Evolutionary conservation across 2,888 invertebrate species (phyloP), one percentile per base, ranked within the genome.

Genomic region (Aricia artaxerxes): DNA sequence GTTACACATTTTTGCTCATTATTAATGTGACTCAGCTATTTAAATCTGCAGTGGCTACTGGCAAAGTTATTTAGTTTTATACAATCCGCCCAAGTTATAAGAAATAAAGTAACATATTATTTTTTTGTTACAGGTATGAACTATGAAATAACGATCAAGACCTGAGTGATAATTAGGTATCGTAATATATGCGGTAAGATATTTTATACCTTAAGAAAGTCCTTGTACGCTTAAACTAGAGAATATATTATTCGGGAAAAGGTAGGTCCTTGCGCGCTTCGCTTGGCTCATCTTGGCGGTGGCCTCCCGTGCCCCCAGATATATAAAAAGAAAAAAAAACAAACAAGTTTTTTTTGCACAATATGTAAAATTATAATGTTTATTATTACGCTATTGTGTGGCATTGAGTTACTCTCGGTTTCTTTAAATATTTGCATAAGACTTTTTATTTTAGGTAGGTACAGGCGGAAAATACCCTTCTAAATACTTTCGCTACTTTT

Each of bases 1-100:
- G 76, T 75, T 73, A 75, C 24, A 44, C 73, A 75, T 76, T 31
- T 76, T 57, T 76, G 7, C 1, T 75, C 24, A 75, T 75, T 53
- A 49, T 24, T 24, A n/a, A 76, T 69, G 69, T 35, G 31, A 69
- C 3, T 57, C 57, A 16, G 35, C 35, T 69, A 35, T 38, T 64
- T 69, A 38, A 5, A 13, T 13, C 13, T 38, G 13, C 11, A 38
- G 38, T 35, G 31, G 69, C 35, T 13, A 69, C 13, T 35, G 11
- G 38, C 35, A 5, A 38, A 38, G 16, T 13, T 38, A 13, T 69
- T 69, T 9, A 35, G 35, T 69, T 69, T 13, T 35, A 4, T 64
- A 9, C 6, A 31, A 7, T 64, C 3, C 11, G 24, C 11, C 3
- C 24, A 31, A 64, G 64, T 64, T 64, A 2, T 61, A 61, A 1